Conservation (phyloP, 2,797 vertebrate genomes). For the Cossypha dichroa region DNA sequence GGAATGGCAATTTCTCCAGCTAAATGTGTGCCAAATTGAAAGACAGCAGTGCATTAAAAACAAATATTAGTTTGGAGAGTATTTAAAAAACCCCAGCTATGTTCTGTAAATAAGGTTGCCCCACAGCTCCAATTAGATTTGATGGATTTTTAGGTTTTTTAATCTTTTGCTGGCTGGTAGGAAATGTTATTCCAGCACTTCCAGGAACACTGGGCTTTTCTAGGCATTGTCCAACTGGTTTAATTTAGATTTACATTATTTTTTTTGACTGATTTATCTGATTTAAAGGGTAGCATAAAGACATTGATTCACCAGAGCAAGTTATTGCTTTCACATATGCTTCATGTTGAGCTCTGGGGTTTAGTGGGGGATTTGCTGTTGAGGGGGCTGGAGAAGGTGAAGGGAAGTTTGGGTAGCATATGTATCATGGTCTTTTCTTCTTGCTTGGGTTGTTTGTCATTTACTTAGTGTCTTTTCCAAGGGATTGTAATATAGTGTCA, state of each 20-base stretch:
- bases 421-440: not conserved
- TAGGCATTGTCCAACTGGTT: not conserved
- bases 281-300: conserved; percentile 42
- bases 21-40: not conserved
- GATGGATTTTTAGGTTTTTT: not conserved
- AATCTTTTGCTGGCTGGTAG: not conserved
- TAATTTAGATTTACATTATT: conserved; percentile 15
- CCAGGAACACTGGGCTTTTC: not conserved
- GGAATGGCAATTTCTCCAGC: not conserved
- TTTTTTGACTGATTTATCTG: conserved; percentile 26
- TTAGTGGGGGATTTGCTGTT: not conserved
- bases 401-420: not conserved
- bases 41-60: not conserved
- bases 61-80: not conserved
- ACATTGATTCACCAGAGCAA: not conserved
- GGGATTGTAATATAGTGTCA: not conserved
- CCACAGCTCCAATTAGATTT: not conserved
- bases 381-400: not conserved
- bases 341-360: not conserved
- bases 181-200: conserved; percentile 16
- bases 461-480: not conserved
- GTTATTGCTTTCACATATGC: not conserved
- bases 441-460: not conserved
- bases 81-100: not conserved
- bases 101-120: not conserved